These are phyloP conservation scores for Tachina lurida DNA, from an alignment of 2,888 invertebrate genomes.

Conservation along the genomic window DNA sequence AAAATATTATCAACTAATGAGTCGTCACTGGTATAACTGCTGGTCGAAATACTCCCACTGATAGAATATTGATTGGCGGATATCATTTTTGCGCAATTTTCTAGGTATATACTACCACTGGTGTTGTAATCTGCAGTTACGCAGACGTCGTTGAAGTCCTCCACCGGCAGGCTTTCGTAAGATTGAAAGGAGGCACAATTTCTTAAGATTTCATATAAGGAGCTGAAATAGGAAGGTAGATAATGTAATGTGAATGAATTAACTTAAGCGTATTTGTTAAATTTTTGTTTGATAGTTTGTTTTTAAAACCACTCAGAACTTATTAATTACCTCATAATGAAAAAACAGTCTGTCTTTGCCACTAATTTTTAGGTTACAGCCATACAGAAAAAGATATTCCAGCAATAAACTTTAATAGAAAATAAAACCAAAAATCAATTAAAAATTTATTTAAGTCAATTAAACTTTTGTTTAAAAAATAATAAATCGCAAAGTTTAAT, in stretches of 20 bases:
- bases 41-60: slow-evolving; percentile 75
- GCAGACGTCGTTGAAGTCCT: slow-evolving; percentile 77
- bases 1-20: slow-evolving; percentile 78
- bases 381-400: too few relatives aligned
- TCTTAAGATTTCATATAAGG: slow-evolving; percentile 77
- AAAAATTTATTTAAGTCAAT: too few relatives aligned
- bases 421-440: too few relatives aligned
- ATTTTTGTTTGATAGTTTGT: too few relatives aligned
- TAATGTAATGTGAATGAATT: neutral
- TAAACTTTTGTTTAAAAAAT: too few relatives aligned
- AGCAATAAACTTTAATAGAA: too few relatives aligned
- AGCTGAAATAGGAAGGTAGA: slow-evolving; percentile 47
- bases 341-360: too few relatives aligned
- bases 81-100: slow-evolving; percentile 77
- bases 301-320: too few relatives aligned
- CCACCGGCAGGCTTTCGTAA: slow-evolving; percentile 75
- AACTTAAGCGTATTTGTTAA: too few relatives aligned
- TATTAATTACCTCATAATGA: too few relatives aligned
- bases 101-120: slow-evolving; percentile 67
- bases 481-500: too few relatives aligned
- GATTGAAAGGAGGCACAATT: slow-evolving; percentile 79
- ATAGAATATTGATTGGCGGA: slow-evolving; percentile 76
- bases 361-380: too few relatives aligned
- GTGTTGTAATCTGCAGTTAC: slow-evolving; percentile 67
- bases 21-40: slow-evolving; percentile 78